phyloP scores from a whole-genome alignment of 2,113 vertebrate genomes.

The Serilophus lunatus region DNA sequence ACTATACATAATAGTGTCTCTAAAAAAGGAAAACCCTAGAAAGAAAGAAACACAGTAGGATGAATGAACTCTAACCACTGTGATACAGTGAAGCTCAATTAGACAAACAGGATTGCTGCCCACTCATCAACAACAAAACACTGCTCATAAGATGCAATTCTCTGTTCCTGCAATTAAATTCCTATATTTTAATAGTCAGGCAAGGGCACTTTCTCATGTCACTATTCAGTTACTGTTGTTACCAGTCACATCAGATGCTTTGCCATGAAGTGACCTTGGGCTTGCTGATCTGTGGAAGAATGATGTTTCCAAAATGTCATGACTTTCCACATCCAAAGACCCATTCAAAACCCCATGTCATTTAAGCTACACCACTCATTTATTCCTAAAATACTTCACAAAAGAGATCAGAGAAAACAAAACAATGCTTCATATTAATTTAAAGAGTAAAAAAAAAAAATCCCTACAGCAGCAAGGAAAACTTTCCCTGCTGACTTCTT shows the following conservation, averaged over 20 bases:
- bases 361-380: background rate
- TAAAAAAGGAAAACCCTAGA: slow-evolving; percentile 6
- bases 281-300: background rate
- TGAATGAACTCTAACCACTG: slow-evolving; percentile 1
- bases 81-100: background rate
- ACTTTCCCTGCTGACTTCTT: background rate
- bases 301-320: background rate
- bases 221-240: background rate
- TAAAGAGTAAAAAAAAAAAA: background rate
- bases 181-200: background rate
- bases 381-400: background rate
- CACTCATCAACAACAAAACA: background rate
- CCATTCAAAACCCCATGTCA: background rate
- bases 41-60: background rate
- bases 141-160: background rate
- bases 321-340: background rate
- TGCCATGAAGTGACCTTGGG: background rate
- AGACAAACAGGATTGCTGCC: background rate
- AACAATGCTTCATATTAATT: background rate
- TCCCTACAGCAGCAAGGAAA: background rate
- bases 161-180: background rate
- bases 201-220: background rate
- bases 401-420: background rate
- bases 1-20: background rate
- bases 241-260: background rate